Evolutionary conservation across 2,888 invertebrate species (phyloP), one percentile per base, ranked within the genome.

Genomic region (Pycnomerus fuliginosus): DNA sequence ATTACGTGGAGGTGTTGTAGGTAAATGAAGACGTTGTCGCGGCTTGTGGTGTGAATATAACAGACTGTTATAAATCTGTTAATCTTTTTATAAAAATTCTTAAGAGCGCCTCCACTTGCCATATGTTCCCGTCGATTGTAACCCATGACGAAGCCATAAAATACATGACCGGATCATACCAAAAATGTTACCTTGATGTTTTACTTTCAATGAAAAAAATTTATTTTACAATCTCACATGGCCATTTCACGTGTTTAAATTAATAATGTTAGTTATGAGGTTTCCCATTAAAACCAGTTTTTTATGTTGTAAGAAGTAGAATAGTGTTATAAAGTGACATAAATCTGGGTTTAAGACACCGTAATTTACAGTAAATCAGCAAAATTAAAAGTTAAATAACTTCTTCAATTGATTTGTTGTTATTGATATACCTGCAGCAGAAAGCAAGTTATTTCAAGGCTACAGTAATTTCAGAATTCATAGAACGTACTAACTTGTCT

Each of bases 371-470:
- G 20, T 8, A 20, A 20, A 20, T 8, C 20, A 20, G 5, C 20
- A 7, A 20, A 8, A 20, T 20, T 20, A 20, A 8, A 20, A 20
- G 7, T 20, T 4, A 20, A 20, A 8, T 20, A n/a, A 20, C 20
- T 7, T 20, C 20, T 34, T 34, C 23, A 12, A 20, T 23, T n/a
- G 14, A 3, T 22, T 10, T 5, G 4, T 33, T 33, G 24, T 23
- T 33, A 23, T n/a, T n/a, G n/a, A n/a, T n/a, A n/a, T n/a, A n/a
- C n/a, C n/a, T 50, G 47, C 43, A 45, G 32, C 48, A 38, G 37
- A 41, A 45, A 45, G 43, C 44, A 37, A 53, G 50, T 41, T 53
- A 48, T 51, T 51, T 49, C 53, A 53, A 51, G 50, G 50, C 42
- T 53, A 27, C 37, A 33, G 42, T 37, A 53, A 43, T 52, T 52